Conservation (phyloP, 2,797 vertebrate genomes). For the Garrulus glandarius region DNA sequence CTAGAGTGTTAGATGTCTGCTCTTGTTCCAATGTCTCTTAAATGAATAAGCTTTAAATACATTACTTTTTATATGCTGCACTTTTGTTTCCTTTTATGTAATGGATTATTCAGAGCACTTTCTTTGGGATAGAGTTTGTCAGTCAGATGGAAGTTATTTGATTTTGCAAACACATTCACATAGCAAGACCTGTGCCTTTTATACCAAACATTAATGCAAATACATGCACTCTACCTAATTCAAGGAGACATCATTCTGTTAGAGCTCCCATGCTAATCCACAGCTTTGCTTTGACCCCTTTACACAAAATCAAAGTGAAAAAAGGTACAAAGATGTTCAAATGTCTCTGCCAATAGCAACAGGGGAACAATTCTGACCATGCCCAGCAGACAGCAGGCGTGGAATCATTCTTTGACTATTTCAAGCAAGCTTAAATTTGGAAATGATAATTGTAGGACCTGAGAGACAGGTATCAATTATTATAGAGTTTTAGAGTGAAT, state of each 20-base stretch:
- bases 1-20: background rate
- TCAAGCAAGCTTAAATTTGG: background rate
- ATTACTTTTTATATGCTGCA: background rate
- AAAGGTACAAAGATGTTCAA: background rate
- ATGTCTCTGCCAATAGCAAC: background rate
- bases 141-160: slow-evolving; percentile 36
- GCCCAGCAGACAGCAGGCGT: background rate
- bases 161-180: slow-evolving; percentile 23
- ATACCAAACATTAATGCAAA: slow-evolving; percentile 38
- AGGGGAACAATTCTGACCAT: background rate
- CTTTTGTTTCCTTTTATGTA: slow-evolving; percentile 17
- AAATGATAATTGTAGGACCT: background rate
- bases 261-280: background rate
- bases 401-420: background rate
- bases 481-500: background rate
- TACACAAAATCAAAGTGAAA: background rate
- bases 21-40: background rate
- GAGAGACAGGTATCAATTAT: background rate
- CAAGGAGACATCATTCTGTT: background rate
- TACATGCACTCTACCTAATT: background rate
- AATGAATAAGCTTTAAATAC: slow-evolving; percentile 13
- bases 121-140: slow-evolving; percentile 11
- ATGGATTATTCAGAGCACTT: slow-evolving; percentile 21
- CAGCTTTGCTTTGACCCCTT: background rate
- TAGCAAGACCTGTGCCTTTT: background rate